Conservation (phyloP, 2,888 invertebrate genomes). For the Craniophora ligustri region DNA sequence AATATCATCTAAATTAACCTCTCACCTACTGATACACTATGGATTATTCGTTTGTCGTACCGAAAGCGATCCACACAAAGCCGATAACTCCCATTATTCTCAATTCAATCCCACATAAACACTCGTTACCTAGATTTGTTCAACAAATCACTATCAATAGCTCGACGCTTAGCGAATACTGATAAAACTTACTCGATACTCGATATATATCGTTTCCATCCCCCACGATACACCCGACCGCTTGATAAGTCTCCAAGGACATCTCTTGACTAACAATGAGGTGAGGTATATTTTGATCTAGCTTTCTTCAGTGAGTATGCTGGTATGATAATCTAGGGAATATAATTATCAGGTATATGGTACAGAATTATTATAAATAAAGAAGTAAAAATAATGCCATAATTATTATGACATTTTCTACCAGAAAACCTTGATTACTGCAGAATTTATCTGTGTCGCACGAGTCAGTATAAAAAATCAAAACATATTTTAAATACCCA, state of each 20-base stretch:
- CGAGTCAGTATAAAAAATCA: no score
- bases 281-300: not conserved
- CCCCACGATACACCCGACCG: not conserved
- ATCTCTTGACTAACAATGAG: slow-evolving; percentile 13
- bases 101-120: slow-evolving; percentile 15
- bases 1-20: no score
- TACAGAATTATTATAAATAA: no score
- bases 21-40: no score
- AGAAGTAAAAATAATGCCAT: no score
- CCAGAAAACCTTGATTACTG: no score
- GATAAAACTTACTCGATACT: slow-evolving; percentile 11
- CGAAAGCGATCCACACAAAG: not conserved
- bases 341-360: no score
- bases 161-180: slow-evolving; percentile 30
- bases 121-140: not conserved
- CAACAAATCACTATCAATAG: slow-evolving; percentile 38
- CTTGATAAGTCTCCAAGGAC: not conserved
- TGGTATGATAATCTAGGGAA: no score
- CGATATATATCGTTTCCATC: not conserved
- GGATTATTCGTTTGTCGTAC: not conserved
- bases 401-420: no score
- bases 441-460: no score
- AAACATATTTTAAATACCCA: no score
- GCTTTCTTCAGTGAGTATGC: no score
- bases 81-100: slow-evolving; percentile 10